Conservation (phyloP, 2,113 vertebrate genomes). For the Actinemys pallida region DNA sequence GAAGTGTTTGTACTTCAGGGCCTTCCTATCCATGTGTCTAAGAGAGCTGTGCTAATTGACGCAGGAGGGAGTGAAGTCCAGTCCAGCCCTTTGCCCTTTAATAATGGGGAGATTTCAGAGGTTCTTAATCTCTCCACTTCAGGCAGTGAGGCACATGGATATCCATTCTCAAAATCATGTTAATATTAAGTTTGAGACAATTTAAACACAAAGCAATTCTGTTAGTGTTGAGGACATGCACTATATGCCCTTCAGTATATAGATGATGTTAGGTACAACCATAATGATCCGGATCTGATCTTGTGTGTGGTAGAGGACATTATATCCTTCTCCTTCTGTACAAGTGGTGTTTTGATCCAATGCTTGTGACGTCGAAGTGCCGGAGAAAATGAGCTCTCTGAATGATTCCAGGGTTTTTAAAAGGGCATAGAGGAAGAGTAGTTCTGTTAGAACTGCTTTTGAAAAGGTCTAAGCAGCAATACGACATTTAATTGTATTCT, state of each 20-base stretch:
- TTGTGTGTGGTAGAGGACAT: fast-evolving
- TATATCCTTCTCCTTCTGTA: background rate
- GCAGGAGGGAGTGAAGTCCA: background rate
- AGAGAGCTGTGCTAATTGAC: background rate
- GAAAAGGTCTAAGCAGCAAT: background rate
- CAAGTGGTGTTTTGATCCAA: background rate
- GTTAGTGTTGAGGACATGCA: background rate
- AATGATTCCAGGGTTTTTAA: constrained; percentile 12
- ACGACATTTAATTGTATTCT: background rate
- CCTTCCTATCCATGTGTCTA: background rate
- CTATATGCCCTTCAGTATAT: fast-evolving
- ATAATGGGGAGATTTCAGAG: background rate
- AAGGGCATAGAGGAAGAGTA: background rate
- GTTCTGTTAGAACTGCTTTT: background rate
- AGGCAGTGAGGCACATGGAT: background rate
- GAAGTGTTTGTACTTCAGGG: background rate
- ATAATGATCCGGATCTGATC: background rate
- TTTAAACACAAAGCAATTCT: background rate
- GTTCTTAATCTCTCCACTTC: background rate
- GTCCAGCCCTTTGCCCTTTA: background rate
- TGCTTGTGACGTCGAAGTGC: background rate
- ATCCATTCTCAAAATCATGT: fast-evolving
- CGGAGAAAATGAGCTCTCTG: constrained; percentile 4
- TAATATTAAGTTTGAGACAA: background rate
- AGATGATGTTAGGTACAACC: background rate